Conservation (phyloP, 2,113 vertebrate genomes). For the Sturnus vulgaris region DNA sequence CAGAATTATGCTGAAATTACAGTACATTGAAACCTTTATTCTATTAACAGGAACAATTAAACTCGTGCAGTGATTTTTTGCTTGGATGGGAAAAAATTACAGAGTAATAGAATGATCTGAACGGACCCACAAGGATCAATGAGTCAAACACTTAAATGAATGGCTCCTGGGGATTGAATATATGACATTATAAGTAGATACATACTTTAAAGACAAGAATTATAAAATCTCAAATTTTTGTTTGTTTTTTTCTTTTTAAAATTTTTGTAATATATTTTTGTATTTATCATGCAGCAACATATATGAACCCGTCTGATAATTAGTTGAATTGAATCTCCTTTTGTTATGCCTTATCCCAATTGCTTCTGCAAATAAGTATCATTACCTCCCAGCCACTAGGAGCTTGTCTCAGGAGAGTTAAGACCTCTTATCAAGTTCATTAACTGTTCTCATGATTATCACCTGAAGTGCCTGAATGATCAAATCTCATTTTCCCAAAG, state of each 20-base stretch:
- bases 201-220: not conserved
- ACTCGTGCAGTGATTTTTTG: not conserved
- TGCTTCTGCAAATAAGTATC: not conserved
- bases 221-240: not conserved
- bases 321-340: not conserved
- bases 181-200: not conserved
- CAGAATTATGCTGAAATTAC: not conserved
- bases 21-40: not conserved
- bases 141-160: not conserved
- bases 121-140: not conserved
- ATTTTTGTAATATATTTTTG: not conserved
- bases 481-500: constrained; percentile 21
- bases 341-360: not conserved
- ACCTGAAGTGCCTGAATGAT: constrained; percentile 5
- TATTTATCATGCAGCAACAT: not conserved
- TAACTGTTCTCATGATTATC: not conserved
- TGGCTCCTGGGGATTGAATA: rapidly evolving
- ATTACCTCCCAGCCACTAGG: not conserved
- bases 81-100: not conserved
- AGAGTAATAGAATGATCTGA: not conserved
- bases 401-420: not conserved
- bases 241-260: rapidly evolving
- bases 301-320: not conserved
- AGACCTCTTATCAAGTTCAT: constrained; percentile 23
- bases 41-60: not conserved